Evolutionary conservation across 1,140 invertebrate genomes (phyloP), one percentile per base, ranked within the genome.

Genomic region (Danaus melanippus): DNA sequence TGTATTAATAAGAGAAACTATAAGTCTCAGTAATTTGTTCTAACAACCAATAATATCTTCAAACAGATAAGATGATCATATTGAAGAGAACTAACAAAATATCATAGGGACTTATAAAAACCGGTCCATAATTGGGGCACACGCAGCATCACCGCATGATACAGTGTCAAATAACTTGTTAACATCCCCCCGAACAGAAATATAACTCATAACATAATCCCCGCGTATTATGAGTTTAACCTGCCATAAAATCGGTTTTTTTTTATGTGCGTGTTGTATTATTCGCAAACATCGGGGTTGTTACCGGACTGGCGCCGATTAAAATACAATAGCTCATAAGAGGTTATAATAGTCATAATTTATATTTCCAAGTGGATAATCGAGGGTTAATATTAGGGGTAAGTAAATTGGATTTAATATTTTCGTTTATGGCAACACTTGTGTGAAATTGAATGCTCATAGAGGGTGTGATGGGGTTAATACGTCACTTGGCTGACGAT

Each of bases 361-460:
- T 71, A 71, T 85, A 73, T 81, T 80, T 75, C 76, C 52, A 48
- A 63, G 65, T 62, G 67, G 76, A 78, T 81, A 71, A 81, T 79
- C 72, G 76, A 70, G 73, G 79, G 79, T 76, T 66, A 66, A 74
- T 64, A 56, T 66, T 46, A 53, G 74, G 76, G 77, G 73, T 77
- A 74, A 69, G 64, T 74, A 76, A 84, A 86, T 86, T 86, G 83
- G 83, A 86, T 86, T 84, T 84, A 84, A 84, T 86, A 86, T 84
- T 84, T 84, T 75, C 71, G 67, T 79, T 79, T 78, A 78, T 78
- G 60, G 73, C 58, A 81, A 79, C 78, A 78, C 71, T 83, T 72
- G 79, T 86, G 83, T 84, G 79, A 84, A 86, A 86, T 86, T 80
- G 79, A 65, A 81, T 74, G 79, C 76, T 64, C 75, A 67, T 79